Base-by-base conservation (phyloP, 1,140 invertebrate species). In the Procambarus virginalis region DNA sequence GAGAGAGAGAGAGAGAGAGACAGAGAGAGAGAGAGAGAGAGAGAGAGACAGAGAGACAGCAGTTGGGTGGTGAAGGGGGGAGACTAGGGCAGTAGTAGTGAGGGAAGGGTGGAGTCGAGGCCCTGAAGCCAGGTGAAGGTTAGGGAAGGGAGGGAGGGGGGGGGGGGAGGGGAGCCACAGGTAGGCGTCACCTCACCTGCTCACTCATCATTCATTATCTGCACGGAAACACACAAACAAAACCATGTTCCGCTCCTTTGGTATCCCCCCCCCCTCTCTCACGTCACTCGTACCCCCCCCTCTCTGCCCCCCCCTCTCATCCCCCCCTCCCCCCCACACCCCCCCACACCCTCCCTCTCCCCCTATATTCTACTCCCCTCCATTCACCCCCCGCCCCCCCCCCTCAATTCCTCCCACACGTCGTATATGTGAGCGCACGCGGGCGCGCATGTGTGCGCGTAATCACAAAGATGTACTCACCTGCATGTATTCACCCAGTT, bases 171-270 rank as follows among this genome's bases (percentile, higher is more conserved):
- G n/a, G 45, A 51, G 64, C 20, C 12, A 70, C 64, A 84, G 48
- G 70, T 73, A 84, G 49, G 48, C 70, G 60, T n/a, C 68, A 49
- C 49, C 51, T 58, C 73, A 77, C 68, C 49, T 86, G 75, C 20
- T 51, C 51, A 55, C 34, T 78, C 45, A 73, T 78, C 45, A 45
- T 51, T 86, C 82, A 58, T 86, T 68, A 70, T 64, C 60, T 64
- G 20, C 4, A 17, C 2, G 60, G 0, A 64, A 77, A 34, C 46
- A 14, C 49, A 51, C 58, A n/a, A 22, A 81, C 49, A 22, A 81
- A n/a, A 46, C 49, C 51, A 60, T 51, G n/a, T 49, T 10, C 78
- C 46, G 12, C 48, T 79, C 45, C 78, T 14, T 10, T n/a, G 51
- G 58, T n/a, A 17, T 55, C 51, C 3, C 51, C 1, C 45, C 22